Evolutionary conservation across 2,113 vertebrate genomes (phyloP), one percentile per base, ranked within the genome.

Genomic region (Meriones unguiculatus): DNA sequence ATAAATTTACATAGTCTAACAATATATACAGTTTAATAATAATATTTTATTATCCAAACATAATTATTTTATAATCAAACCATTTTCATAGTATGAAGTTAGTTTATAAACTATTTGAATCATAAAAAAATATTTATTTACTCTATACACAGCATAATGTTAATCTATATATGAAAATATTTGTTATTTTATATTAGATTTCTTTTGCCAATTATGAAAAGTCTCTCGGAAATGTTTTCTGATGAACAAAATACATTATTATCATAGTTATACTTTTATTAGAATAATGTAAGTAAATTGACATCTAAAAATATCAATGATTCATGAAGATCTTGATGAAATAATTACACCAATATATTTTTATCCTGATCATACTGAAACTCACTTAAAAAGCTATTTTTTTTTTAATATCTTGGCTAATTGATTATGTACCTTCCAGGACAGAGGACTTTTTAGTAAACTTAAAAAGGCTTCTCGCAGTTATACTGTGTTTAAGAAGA

Each of bases 1-100:
- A 80, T 57, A 59, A 2, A 2, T 7, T 84, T 77, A 2, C 72
- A 0, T 46, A 59, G 5, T 89, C 8, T 81, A 57, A 93, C 84
- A 32, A 62, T 87, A 93, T 75, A 80, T 84, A 85, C 87, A 80
- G 13, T 2, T 13, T 52, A 17, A 80, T 93, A 93, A 80, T 90
- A 96, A 28, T 93, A 20, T 30, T 7, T 52, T 89, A 77, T 57
- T 82, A 52, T 38, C 28, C 62, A 89, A 17, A 18, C 78, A 86
- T 78, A 70, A 28, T 72, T 78, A 18, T 78, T 94, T 18, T 72
- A n/a, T 57, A n/a, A 89, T 52, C 30, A 89, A 72, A 7, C 4
- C 30, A 6, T 72, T 82, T 89, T 87, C 59, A 14, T 54, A 77
- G 59, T 62, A 50, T 46, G 78, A 85, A 78, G 52, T 65, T 38